Evolutionary conservation across 2,888 invertebrate species (phyloP).

Genomic region (Polymixis flavicincta): DNA sequence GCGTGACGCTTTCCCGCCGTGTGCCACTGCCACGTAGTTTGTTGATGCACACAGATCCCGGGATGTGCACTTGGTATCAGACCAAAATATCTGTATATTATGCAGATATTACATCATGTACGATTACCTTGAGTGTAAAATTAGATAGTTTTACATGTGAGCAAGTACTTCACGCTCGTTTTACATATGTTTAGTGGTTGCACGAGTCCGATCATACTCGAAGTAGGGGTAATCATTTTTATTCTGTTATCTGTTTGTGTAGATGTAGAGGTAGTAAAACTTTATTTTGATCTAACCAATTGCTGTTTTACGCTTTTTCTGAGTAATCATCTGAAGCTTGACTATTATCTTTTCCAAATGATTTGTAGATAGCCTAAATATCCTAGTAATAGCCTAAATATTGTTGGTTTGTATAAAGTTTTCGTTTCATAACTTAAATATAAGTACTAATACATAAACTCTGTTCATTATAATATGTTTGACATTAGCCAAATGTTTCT

Average conservation of each 20-base stretch:
- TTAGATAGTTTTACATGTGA: constrained; percentile 80
- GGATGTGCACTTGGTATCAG: constrained; percentile 75
- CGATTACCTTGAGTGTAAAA: constrained; percentile 83
- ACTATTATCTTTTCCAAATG: constrained; percentile 21
- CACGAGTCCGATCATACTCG: constrained; percentile 58
- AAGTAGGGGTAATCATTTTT: constrained; percentile 50
- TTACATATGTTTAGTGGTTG: constrained; percentile 72
- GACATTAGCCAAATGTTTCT: neutral
- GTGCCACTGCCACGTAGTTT: constrained; percentile 20
- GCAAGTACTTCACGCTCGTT: constrained; percentile 74
- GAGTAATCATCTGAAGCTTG: constrained; percentile 30
- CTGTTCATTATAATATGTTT: neutral
- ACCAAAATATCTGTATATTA: constrained; percentile 83
- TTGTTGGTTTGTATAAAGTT: neutral
- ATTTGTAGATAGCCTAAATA: constrained; percentile 11
- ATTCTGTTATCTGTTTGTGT: constrained; percentile 46
- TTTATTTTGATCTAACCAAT: constrained; percentile 48
- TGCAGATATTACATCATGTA: constrained; percentile 83
- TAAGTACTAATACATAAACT: neutral
- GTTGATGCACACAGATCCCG: constrained; percentile 69
- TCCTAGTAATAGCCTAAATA: constrained; percentile 1
- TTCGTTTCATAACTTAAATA: neutral
- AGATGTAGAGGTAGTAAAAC: constrained; percentile 37
- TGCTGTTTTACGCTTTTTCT: constrained; percentile 32
- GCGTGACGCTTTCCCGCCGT: constrained; percentile 26